phyloP scores from a whole-genome alignment of 1,140 invertebrate genomes.

The Berghia stephanieae region DNA sequence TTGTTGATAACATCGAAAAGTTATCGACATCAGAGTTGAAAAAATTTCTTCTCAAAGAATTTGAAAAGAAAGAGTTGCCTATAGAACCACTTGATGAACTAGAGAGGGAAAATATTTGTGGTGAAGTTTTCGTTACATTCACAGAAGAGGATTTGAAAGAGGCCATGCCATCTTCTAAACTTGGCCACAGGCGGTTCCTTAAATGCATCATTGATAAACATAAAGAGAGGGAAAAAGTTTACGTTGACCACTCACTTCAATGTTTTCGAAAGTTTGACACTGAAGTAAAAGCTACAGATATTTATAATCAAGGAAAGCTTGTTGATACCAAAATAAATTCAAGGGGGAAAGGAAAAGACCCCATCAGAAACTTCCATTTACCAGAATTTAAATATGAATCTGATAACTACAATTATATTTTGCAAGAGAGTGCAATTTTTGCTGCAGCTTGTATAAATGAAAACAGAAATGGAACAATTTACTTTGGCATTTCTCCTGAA shows the following conservation, averaged over 20 bases:
- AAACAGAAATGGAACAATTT: conserved; percentile 39
- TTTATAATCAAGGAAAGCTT: conserved; percentile 14
- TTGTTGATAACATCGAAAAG: not conserved
- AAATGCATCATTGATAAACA: too few species aligned
- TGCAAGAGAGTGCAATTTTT: conserved; percentile 29
- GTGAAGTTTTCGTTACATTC: conserved; percentile 37
- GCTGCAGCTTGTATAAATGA: conserved; percentile 42
- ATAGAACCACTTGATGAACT: conserved; percentile 18
- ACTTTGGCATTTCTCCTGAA: conserved; percentile 36
- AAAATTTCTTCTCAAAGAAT: not conserved
- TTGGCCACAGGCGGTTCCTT: conserved; percentile 35
- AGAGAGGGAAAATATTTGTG: conserved; percentile 34
- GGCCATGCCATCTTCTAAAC: conserved; percentile 30
- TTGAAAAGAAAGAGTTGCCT: conserved; percentile 18
- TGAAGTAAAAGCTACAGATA: conserved; percentile 9
- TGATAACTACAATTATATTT: conserved; percentile 2
- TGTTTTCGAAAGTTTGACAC: conserved; percentile 15
- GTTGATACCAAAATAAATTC: not conserved
- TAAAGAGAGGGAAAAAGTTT: too few species aligned
- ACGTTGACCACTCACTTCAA: too few species aligned
- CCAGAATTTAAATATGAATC: not conserved
- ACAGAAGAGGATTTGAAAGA: conserved; percentile 34
- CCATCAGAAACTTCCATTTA: conserved; percentile 10
- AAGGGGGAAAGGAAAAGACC: conserved; percentile 3
- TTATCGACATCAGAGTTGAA: conserved; percentile 13